Percentiles rank a stretch among this genome's conserved stretches.
phyloP scores from a whole-genome alignment of 2,797 vertebrate species.

The Octomys mimax region DNA sequence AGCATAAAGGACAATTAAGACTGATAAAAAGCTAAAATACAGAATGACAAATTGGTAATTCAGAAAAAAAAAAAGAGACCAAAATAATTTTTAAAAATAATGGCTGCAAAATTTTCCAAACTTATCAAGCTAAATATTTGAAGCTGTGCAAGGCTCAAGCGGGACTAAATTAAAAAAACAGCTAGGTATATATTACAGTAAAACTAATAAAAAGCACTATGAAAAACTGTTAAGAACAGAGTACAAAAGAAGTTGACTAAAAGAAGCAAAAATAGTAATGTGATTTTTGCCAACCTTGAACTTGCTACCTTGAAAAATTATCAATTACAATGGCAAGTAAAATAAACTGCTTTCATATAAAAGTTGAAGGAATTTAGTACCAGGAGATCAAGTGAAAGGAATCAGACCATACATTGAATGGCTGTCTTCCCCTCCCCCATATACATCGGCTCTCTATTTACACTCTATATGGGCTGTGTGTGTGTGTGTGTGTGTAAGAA shows the following conservation, averaged over 20 bases:
- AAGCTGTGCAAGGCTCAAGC: not conserved
- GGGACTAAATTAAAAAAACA: not conserved
- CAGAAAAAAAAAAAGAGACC: not conserved
- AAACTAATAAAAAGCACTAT: not conserved
- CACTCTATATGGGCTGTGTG: no score
- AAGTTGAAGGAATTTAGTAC: not conserved
- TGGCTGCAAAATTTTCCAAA: not conserved
- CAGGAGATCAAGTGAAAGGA: not conserved
- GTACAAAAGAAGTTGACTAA: constrained; percentile 22
- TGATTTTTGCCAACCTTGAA: not conserved
- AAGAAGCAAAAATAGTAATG: not conserved
- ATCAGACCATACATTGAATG: not conserved
- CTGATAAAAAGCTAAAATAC: not conserved
- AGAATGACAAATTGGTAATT: not conserved
- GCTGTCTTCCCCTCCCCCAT: not conserved
- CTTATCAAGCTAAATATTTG: constrained; percentile 3
- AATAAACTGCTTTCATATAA: constrained; percentile 32
- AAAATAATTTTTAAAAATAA: constrained; percentile 18
- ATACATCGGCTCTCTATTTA: not conserved
- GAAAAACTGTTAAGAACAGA: constrained; percentile 21
- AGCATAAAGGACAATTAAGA: not conserved
- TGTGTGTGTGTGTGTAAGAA: no score
- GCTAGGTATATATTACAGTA: not conserved
- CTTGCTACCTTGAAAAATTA: not conserved
- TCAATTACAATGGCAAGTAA: not conserved